Conservation (phyloP, 2,797 vertebrate species). For the Chelmon rostratus region DNA sequence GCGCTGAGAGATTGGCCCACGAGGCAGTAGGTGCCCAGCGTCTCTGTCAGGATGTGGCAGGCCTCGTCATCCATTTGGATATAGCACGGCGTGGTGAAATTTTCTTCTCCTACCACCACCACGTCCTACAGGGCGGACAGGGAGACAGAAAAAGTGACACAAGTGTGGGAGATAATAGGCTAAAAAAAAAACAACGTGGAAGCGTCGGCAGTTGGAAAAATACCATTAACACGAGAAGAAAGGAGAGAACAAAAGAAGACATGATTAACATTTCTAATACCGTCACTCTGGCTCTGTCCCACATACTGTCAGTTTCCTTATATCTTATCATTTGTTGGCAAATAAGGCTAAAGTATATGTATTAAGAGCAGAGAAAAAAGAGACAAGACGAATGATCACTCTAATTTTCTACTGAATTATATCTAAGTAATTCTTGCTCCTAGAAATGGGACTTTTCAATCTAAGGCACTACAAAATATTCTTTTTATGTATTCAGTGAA, state of each 20-base stretch:
- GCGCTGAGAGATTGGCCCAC: constrained; percentile 94
- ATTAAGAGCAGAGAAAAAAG: not conserved
- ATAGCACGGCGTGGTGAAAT: constrained; percentile 97
- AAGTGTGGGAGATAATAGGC: constrained; percentile 9
- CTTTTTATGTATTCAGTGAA: not conserved
- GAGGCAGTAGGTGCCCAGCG: constrained; percentile 92
- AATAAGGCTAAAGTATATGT: not conserved
- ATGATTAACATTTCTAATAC: not conserved
- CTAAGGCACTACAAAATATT: not conserved
- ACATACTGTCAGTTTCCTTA: not conserved
- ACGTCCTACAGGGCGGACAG: constrained; percentile 88
- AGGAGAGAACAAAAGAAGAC: constrained; percentile 5
- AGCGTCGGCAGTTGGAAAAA: not conserved
- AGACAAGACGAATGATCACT: too few relatives aligned
- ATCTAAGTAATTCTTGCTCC: not conserved
- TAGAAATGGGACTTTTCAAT: not conserved
- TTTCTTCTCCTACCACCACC: constrained; percentile 96
- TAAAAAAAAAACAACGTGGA: not conserved
- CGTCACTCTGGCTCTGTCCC: not conserved
- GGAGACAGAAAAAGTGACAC: not conserved
- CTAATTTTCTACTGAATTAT: too few relatives aligned
- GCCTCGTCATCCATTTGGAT: constrained; percentile 95
- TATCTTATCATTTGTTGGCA: constrained; percentile 13
- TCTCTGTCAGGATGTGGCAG: constrained; percentile 98
- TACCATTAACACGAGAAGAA: not conserved